These are phyloP conservation scores for Arbacia lixula DNA, from an alignment of 53 echinoderm and acorn worm species.

Conservation along the genomic window DNA sequence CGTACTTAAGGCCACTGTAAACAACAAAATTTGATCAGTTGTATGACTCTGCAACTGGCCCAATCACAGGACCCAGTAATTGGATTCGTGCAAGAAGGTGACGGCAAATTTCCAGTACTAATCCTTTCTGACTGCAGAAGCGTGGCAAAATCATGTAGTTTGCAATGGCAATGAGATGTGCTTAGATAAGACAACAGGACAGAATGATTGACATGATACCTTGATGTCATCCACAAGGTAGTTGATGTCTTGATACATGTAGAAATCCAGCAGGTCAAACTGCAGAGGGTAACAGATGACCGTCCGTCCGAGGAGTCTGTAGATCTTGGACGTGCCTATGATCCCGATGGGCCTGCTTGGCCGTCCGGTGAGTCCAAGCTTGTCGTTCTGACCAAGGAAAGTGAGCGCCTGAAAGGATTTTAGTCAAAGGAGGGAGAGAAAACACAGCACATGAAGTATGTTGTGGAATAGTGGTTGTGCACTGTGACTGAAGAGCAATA, in stretches of 20 bases:
- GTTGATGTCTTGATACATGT: conserved; percentile 95
- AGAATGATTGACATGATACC: conserved; percentile 53
- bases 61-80: too few relatives aligned
- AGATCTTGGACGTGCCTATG: conserved; percentile 94
- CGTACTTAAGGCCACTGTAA: too few relatives aligned
- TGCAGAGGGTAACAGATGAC: conserved; percentile 92
- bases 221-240: conserved; percentile 91
- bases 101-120: too few relatives aligned
- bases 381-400: conserved; percentile 84
- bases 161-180: not conserved
- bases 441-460: not conserved
- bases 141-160: too few relatives aligned
- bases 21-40: too few relatives aligned
- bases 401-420: conserved; percentile 75
- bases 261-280: conserved; percentile 97
- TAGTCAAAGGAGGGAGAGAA: not conserved
- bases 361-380: conserved; percentile 82
- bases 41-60: too few relatives aligned
- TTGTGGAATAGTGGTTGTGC: not conserved
- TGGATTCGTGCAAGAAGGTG: too few relatives aligned
- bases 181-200: not conserved
- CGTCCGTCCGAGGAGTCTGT: conserved; percentile 86
- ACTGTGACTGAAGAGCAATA: not conserved
- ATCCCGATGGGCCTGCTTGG: conserved; percentile 91
- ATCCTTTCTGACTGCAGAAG: too few relatives aligned